These are phyloP conservation scores for Pomatostomus ruficeps DNA, from an alignment of 2,113 vertebrate genomes.

Conservation along the genomic window DNA sequence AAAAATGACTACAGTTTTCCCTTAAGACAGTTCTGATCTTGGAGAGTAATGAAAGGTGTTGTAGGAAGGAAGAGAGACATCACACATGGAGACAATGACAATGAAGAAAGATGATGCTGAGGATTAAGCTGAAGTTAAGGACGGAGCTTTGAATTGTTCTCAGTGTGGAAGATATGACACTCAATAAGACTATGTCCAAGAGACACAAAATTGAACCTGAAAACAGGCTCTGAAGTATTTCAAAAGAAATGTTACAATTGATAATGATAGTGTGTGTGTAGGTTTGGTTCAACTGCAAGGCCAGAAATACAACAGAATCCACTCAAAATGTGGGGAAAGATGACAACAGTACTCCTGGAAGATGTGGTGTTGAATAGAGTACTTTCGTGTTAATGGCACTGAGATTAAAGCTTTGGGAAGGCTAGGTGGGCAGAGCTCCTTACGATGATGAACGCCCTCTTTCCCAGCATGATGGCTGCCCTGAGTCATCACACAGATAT, in stretches of 20 bases:
- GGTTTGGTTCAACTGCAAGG: background rate
- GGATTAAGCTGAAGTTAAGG: background rate
- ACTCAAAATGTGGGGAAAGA: background rate
- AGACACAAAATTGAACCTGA: background rate
- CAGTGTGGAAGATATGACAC: background rate
- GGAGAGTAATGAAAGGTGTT: background rate
- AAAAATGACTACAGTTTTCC: background rate
- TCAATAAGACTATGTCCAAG: background rate
- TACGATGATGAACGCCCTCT: accelerated
- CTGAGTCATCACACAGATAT: background rate
- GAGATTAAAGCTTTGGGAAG: background rate
- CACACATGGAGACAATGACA: background rate
- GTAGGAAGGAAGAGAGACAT: background rate
- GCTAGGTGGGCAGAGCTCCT: background rate
- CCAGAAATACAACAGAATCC: background rate
- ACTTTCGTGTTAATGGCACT: background rate
- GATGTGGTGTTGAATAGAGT: background rate
- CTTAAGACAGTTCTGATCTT: background rate
- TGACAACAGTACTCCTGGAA: background rate
- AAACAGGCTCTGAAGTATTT: background rate
- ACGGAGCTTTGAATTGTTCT: background rate
- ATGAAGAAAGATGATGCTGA: background rate
- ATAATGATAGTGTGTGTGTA: accelerated
- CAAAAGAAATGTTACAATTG: background rate
- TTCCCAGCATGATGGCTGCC: background rate